Evolutionary conservation across 2,888 invertebrate genomes (phyloP), one percentile per base, ranked within the genome.

Genomic region (Asteroscopus sphinx): DNA sequence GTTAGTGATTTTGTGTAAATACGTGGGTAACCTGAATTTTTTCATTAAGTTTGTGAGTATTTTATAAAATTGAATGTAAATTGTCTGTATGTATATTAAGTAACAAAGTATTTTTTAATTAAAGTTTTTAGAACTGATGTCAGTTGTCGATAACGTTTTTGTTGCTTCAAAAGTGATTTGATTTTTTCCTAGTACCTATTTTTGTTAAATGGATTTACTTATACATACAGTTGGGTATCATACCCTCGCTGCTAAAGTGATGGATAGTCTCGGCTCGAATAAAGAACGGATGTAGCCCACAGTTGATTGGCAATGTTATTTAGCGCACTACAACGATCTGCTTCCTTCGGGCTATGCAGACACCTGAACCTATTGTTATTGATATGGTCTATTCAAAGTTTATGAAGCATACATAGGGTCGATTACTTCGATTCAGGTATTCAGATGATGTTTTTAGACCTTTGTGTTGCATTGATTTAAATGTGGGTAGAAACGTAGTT

Each of bases 181-280:
- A 21, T 21, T 21, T 21, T 21, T 6, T 3, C 21, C 2, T 21
- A 6, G n/a, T n/a, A n/a, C n/a, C n/a, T 21, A 6, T 21, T 21
- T 4, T 21, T 21, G 21, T 21, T 21, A 6, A 21, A 21, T 6
- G 4, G 21, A 21, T 21, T 21, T 6, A 13, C 5, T 30, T 16
- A 9, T 32, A 17, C 17, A 44, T 25, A 16, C 26, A 47, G 15
- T 16, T 37, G 33, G 30, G 44, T 37, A 28, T 47, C 33, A 40
- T 60, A 46, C 46, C 52, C 63, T 62, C 76, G 51, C 56, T 37
- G 55, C 73, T 78, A 81, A 67, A 86, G 79, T 89, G 87, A 90
- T 87, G 86, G 83, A 89, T 90, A 73, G 79, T 73, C 77, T 69
- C 68, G 80, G 73, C 76, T 75, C 74, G 81, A 79, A 85, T 86